These are phyloP conservation scores for Enteromius paludinosus DNA, from an alignment of 2,797 vertebrate species.

Conservation along the genomic window DNA sequence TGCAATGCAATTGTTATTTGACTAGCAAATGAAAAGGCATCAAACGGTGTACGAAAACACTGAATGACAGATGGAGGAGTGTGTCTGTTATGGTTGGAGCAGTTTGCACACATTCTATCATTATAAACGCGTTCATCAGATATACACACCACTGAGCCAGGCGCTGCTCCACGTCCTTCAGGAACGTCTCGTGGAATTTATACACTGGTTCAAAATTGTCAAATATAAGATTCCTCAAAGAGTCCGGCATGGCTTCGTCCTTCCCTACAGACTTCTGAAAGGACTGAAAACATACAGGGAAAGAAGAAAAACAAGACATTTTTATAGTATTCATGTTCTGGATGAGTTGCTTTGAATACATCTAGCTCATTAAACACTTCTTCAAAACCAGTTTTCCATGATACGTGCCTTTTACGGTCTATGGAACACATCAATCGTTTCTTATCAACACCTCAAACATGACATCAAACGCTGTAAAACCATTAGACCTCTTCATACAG, in stretches of 20 bases:
- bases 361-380: not conserved
- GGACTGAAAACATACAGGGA: slow-evolving; percentile 77
- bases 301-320: slow-evolving; percentile 5
- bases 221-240: slow-evolving; percentile 86
- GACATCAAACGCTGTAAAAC: not conserved
- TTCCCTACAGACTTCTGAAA: slow-evolving; percentile 87
- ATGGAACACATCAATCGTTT: not conserved
- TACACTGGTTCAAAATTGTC: slow-evolving; percentile 93
- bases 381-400: not conserved
- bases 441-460: not conserved
- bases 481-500: not conserved
- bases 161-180: slow-evolving; percentile 96
- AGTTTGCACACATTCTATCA: not conserved
- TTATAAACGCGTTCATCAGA: not conserved
- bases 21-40: not conserved
- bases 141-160: slow-evolving; percentile 90
- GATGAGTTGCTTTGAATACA: not conserved
- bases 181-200: slow-evolving; percentile 93
- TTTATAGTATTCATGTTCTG: not conserved
- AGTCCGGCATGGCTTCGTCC: slow-evolving; percentile 89
- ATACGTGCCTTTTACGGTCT: not conserved
- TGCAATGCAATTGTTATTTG: not conserved
- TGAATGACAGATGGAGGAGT: not conserved
- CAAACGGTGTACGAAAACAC: not conserved
- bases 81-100: slow-evolving; percentile 3